Conservation (phyloP, 1,140 invertebrate genomes). For the Diprion similis region DNA sequence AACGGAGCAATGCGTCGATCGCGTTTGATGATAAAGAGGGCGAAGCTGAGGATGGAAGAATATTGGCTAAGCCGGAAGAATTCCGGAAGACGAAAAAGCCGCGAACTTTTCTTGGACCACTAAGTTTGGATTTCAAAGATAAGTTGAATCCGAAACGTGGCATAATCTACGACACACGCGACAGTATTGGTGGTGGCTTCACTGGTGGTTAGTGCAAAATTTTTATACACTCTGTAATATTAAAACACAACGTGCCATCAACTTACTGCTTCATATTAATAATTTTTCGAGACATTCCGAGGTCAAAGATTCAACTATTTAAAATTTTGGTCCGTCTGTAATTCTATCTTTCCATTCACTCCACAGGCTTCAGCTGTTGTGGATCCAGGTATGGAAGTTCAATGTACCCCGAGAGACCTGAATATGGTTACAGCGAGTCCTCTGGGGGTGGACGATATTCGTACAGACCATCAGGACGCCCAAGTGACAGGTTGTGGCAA, state of each 20-base stretch:
- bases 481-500: slow-evolving; percentile 36
- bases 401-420: slow-evolving; percentile 27
- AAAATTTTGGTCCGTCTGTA: background rate
- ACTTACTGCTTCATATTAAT: background rate
- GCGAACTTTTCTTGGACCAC: slow-evolving; percentile 26
- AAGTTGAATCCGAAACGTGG: slow-evolving; percentile 27
- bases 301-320: background rate
- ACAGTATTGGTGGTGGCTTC: background rate
- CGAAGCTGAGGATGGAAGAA: slow-evolving; percentile 12
- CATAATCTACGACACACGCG: background rate
- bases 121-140: slow-evolving; percentile 34
- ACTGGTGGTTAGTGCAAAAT: background rate
- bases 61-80: slow-evolving; percentile 19
- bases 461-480: slow-evolving; percentile 33
- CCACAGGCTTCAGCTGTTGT: slow-evolving; percentile 43
- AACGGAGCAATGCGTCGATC: background rate
- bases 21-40: slow-evolving; percentile 11
- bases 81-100: slow-evolving; percentile 30
- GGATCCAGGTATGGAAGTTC: slow-evolving; percentile 32
- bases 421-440: slow-evolving; percentile 23
- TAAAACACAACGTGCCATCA: background rate
- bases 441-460: slow-evolving; percentile 31
- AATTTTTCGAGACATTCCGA: background rate
- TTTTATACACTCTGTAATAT: background rate
- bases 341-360: slow-evolving; percentile 17